Conservation (phyloP, 2,113 vertebrate species). For the Numenius arquata region DNA sequence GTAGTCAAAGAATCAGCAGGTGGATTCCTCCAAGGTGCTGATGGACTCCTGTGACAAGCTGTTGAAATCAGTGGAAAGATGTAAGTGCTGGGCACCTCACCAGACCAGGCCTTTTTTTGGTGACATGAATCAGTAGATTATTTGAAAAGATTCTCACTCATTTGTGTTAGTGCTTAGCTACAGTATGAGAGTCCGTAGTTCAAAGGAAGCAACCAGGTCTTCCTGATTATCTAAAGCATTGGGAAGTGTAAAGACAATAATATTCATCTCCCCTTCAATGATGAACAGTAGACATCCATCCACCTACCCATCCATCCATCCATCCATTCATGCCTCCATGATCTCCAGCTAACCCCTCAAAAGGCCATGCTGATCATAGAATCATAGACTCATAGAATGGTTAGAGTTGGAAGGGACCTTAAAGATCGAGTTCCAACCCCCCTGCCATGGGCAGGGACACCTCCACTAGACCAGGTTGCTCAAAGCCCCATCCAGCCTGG, state of each 20-base stretch:
- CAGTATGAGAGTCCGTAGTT: fast-evolving
- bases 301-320: not conserved
- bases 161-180: not conserved
- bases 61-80: not conserved
- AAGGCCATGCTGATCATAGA: not conserved
- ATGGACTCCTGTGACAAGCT: not conserved
- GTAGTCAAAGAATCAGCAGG: not conserved
- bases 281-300: not conserved
- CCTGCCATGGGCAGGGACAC: no score
- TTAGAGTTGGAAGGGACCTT: no score
- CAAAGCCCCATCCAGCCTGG: no score
- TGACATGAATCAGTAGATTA: not conserved
- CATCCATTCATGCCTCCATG: not conserved
- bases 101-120: not conserved
- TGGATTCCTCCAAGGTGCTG: not conserved
- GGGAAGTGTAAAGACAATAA: not conserved
- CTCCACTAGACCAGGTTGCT: no score
- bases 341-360: not conserved
- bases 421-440: no score
- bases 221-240: not conserved
- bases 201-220: not conserved
- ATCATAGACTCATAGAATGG: no score
- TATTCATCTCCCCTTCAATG: not conserved
- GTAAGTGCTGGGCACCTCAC: not conserved
- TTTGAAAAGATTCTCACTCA: not conserved